Percentiles rank a stretch among this genome's conserved stretches.
Conservation (phyloP, 1,140 invertebrate species). For the Andricus grossulariae region DNA sequence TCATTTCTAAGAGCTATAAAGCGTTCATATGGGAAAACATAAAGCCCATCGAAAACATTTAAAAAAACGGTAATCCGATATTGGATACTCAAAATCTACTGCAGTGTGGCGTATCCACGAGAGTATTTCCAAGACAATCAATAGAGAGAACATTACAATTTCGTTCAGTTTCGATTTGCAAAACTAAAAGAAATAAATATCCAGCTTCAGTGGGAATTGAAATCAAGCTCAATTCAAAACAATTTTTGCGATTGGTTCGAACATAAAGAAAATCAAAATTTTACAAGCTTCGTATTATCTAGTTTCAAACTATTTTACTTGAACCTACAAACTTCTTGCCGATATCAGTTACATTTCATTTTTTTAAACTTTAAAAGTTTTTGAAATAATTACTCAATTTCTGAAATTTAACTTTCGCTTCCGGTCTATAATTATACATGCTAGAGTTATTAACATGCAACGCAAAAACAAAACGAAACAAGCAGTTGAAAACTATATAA, state of each 20-base stretch:
- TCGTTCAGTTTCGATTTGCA: constrained; percentile 11
- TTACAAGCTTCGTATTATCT: neutral
- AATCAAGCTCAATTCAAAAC: neutral
- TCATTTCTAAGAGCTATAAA: constrained; percentile 23
- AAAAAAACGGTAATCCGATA: constrained; percentile 4
- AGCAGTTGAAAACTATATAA: neutral
- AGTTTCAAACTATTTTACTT: neutral
- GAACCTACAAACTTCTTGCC: too few species aligned
- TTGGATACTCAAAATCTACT: neutral
- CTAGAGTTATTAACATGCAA: neutral
- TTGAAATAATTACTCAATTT: too few species aligned
- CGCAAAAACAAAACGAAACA: neutral
- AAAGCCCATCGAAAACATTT: neutral
- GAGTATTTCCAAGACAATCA: neutral
- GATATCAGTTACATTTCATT: too few species aligned
- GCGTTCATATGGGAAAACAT: constrained; percentile 3
- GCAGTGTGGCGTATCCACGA: neutral
- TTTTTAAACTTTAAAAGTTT: too few species aligned
- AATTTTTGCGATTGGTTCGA: neutral
- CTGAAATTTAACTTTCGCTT: too few species aligned
- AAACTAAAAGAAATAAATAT: constrained; percentile 5
- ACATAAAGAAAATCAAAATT: neutral
- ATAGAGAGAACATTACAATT: neutral
- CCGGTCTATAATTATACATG: neutral
- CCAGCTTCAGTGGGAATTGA: neutral